phyloP scores from a whole-genome alignment of 2,113 vertebrate genomes.

The Paraplagusia blochii region DNA sequence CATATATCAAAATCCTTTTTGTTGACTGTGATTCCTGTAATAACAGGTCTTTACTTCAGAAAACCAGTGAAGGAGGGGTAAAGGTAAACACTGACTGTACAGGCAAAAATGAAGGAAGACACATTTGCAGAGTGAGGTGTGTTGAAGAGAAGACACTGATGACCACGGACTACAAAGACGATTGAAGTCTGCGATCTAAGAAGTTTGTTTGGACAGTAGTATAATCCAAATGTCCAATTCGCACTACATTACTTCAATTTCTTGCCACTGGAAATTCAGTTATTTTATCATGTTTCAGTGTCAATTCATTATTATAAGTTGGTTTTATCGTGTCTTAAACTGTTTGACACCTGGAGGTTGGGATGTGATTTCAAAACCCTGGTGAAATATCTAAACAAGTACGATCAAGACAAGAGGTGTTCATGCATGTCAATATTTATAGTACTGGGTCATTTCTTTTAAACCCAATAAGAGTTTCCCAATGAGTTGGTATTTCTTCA shows the following conservation, averaged over 20 bases:
- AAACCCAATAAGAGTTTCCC: conserved; percentile 20
- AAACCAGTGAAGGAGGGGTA: background rate
- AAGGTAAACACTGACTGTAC: background rate
- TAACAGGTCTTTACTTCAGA: conserved; percentile 37
- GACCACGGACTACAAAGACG: background rate
- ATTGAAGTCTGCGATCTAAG: too few species aligned
- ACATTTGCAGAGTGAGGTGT: conserved; percentile 1
- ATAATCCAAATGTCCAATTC: too few species aligned
- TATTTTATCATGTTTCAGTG: too few species aligned
- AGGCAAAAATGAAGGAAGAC: conserved; percentile 16
- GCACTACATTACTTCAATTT: too few species aligned
- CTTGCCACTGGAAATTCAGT: too few species aligned
- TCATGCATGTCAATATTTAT: conserved; percentile 10
- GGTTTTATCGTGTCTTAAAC: background rate
- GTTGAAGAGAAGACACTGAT: background rate
- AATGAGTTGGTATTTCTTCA: conserved; percentile 7
- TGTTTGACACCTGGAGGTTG: background rate
- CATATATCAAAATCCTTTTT: conserved; percentile 15
- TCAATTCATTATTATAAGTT: too few species aligned
- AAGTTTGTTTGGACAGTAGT: too few species aligned
- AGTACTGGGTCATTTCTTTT: background rate
- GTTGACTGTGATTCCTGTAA: conserved; percentile 44
- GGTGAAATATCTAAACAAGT: conserved; percentile 32
- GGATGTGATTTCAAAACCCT: conserved; percentile 41
- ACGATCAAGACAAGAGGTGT: conserved; percentile 36